These are phyloP conservation scores for Chirona hameri DNA, from an alignment of 2,888 invertebrate genomes.

Conservation along the genomic window DNA sequence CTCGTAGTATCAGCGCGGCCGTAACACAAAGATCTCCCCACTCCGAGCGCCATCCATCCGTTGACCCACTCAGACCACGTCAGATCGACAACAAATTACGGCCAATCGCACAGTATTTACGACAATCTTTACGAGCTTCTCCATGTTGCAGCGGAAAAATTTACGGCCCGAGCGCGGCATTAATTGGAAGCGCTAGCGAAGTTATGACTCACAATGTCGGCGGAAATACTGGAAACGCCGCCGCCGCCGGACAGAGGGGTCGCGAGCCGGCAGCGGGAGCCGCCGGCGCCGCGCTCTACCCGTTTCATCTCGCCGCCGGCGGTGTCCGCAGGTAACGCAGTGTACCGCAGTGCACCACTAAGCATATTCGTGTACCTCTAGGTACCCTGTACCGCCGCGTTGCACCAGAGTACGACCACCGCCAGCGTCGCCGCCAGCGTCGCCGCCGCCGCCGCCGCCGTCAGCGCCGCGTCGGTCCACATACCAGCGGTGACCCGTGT, in stretches of 20 bases:
- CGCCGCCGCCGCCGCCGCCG: neutral
- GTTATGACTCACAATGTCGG: slow-evolving; percentile 22
- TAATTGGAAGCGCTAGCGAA: slow-evolving; percentile 5
- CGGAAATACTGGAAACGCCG: slow-evolving; percentile 24
- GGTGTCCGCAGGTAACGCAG: no score
- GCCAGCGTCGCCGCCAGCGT: neutral
- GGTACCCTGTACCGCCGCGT: no score
- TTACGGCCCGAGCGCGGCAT: slow-evolving; percentile 5
- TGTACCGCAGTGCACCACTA: no score
- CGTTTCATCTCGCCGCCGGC: no score
- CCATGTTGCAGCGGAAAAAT: slow-evolving; percentile 24
- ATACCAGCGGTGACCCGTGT: neutral
- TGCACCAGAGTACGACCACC: no score
- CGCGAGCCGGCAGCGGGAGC: neutral
- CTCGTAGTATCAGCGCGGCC: neutral
- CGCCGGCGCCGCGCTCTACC: neutral
- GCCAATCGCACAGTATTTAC: slow-evolving; percentile 24
- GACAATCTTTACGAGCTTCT: slow-evolving; percentile 24
- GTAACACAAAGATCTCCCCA: neutral
- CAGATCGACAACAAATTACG: slow-evolving; percentile 26
- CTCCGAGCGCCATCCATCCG: neutral
- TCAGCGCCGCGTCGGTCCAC: neutral
- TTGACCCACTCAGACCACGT: slow-evolving; percentile 10
- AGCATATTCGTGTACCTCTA: neutral
- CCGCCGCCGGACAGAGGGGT: neutral